Base-by-base conservation (phyloP, 2,113 vertebrate species). In the Mormoops blainvillei region DNA sequence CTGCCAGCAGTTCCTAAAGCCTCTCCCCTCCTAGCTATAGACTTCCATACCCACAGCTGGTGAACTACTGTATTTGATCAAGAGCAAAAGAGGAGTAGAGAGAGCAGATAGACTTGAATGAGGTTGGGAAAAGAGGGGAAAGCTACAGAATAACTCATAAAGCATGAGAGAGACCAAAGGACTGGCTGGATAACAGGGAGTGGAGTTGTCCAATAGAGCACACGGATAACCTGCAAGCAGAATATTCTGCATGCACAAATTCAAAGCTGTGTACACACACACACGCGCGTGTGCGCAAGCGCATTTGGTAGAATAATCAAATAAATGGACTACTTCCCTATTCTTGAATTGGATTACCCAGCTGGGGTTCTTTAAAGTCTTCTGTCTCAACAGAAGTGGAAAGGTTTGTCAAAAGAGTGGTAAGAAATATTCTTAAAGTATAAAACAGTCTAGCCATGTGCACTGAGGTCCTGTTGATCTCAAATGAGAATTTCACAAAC, bases 311-410 rank as follows among this genome's bases (percentile, higher is more conserved):
- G 41, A 77, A 76, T 88, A 82, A 89, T 36, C 71, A 91, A 96
- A 82, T 50, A 88, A 74, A 22, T 5, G 16, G 50, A 81, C 1
- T 58, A 78, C 22, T 77, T 93, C 22, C 56, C 90, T 94, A 77
- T 92, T 92, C 56, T 65, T 95, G 48, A 85, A n/a, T 84, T 89
- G 76, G 45, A 73, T 65, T 89, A 94, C 48, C 14, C 20, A 3
- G 26, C 82, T 61, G 73, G 65, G 52, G 45, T 70, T 77, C 61
- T 94, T 93, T 58, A 73, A 94, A 91, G 52, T 74, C 84, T 94
- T 97, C 92, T 96, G 58, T 97, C 52, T 97, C 41, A 94, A 78
- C 36, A 94, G 92, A 97, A 97, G 43, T 68, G 91, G 71, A 93
- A 84, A 96, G 20, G 22, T 92, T 93, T 92, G 65, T 92, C 73